These are phyloP conservation scores for Julus scandinavius DNA, from an alignment of 2,888 invertebrate genomes.

Conservation along the genomic window DNA sequence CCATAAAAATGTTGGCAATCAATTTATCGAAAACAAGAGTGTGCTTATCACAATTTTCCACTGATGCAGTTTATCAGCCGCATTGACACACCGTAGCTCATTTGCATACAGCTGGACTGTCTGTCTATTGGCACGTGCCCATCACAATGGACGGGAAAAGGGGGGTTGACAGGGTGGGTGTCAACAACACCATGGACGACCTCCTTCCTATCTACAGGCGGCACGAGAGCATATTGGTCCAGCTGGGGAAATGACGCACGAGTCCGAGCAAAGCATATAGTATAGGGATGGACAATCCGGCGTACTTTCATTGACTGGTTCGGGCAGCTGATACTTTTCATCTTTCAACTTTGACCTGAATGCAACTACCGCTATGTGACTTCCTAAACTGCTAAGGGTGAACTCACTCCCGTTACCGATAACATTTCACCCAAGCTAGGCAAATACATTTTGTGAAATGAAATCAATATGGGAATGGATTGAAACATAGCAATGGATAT, in stretches of 20 bases:
- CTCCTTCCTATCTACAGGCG: conserved; percentile 10
- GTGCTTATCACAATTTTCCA: background rate
- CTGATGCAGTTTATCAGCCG: background rate
- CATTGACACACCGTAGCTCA: background rate
- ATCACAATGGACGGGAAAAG: background rate
- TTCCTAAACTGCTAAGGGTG: background rate
- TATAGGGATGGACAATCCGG: conserved; percentile 36
- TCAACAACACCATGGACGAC: background rate
- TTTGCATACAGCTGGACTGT: conserved; percentile 49
- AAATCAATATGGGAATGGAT: too few species aligned
- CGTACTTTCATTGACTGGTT: background rate
- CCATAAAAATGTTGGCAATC: background rate
- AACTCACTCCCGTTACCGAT: background rate
- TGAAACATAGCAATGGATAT: too few species aligned
- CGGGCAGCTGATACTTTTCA: background rate
- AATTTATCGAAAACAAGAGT: background rate
- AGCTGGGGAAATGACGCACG: background rate
- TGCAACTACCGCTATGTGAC: background rate
- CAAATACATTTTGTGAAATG: too few species aligned
- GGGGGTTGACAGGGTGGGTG: background rate
- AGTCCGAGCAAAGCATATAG: background rate
- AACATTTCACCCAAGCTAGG: background rate
- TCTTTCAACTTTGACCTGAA: background rate
- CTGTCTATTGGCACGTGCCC: conserved; percentile 47
- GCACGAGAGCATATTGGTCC: conserved; percentile 49